Base-by-base conservation (phyloP, 2,888 invertebrate species). In the Mythimna loreyi region DNA sequence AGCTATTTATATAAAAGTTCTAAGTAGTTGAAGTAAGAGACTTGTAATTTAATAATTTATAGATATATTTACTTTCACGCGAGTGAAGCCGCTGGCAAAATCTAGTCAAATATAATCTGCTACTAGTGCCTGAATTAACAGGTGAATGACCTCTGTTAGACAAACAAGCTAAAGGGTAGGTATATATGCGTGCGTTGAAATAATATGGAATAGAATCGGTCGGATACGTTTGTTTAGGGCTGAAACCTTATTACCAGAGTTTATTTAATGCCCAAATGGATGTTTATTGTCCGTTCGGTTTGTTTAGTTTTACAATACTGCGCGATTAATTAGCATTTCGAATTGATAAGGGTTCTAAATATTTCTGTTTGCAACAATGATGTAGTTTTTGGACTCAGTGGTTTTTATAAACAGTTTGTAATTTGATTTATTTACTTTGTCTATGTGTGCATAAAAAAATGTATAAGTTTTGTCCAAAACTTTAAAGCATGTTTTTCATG, bases 221-320 rank as follows among this genome's bases (percentile, higher is more conserved):
- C 45, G 71, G 74, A 73, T 74, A 59, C 45, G 62, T 72, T 68
- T 74, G 69, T 72, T 69, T 70, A 57, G 63, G 64, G 7, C 33
- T 63, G 25, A 25, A 60, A 50, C 55, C 33, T 30, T 45, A 72
- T 73, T 64, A 57, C 8, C 45, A 21, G 33, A 19, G 66, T 79
- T 71, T 66, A 53, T 78, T 50, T 45, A 57, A 58, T 50, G 21
- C 3, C 47, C 23, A 70, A 58, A 53, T 71, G 58, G 49, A 61
- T 53, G 49, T 55, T 62, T 25, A 62, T 47, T 47, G 69, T 68
- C 47, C 13, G 53, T 43, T 33, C n/a, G 9, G 40, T 30, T 43
- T 55, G 77, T 59, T 76, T 72, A 55, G 33, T 58, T 76, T 76
- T 49, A 53, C 58, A 58, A 47, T 49, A 33, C 11, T 47, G 23